Evolutionary conservation across 2,113 vertebrate genomes (phyloP).

Genomic region (Crotalus horridus): DNA sequence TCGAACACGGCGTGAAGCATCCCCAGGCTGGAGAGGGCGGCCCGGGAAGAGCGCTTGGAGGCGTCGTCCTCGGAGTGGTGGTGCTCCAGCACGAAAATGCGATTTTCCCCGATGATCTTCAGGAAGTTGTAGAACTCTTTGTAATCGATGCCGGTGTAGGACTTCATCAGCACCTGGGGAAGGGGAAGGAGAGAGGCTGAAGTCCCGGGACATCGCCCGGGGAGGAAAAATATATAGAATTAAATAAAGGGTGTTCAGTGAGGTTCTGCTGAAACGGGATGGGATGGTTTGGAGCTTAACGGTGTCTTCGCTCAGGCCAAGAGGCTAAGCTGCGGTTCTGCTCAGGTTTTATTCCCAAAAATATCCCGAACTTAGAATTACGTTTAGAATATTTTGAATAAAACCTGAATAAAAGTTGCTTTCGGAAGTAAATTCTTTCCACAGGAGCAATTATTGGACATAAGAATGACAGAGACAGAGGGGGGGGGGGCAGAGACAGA

Average conservation of each 20-base stretch:
- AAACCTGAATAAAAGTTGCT: too few species aligned
- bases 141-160: conserved; percentile 91
- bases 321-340: not conserved
- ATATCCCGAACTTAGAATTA: too few species aligned
- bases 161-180: conserved; percentile 87
- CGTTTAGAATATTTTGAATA: too few species aligned
- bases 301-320: not conserved
- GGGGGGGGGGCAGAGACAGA: too few species aligned
- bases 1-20: conserved; percentile 87
- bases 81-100: conserved; percentile 72
- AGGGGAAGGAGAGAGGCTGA: not conserved
- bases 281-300: not conserved
- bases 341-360: too few species aligned
- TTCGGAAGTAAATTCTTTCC: too few species aligned
- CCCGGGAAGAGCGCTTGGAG: conserved; percentile 49
- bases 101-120: conserved; percentile 81
- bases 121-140: conserved; percentile 90
- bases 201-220: not conserved
- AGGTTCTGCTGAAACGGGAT: not conserved
- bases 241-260: too few species aligned
- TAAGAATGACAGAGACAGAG: too few species aligned
- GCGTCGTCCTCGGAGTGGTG: conserved; percentile 57
- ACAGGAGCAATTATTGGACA: too few species aligned
- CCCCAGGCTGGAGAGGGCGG: conserved; percentile 67
- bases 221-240: too few species aligned